Evolutionary conservation across 2,113 vertebrate genomes (phyloP).

Genomic region (Struthio camelus): DNA sequence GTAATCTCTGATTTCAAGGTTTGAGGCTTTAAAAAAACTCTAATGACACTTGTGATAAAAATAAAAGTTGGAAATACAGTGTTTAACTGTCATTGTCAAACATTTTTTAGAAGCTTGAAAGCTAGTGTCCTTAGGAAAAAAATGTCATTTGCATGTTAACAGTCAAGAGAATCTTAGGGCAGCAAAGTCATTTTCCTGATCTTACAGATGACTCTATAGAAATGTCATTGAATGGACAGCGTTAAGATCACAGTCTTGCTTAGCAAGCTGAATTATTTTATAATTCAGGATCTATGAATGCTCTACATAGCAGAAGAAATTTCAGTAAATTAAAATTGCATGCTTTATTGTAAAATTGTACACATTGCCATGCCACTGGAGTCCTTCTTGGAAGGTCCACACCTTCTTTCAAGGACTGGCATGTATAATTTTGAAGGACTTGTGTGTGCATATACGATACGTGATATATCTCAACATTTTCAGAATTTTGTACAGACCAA

Average conservation of each 20-base stretch:
- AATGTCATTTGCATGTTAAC: neutral
- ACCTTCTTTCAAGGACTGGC: neutral
- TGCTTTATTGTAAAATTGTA: neutral
- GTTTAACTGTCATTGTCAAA: neutral
- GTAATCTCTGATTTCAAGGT: neutral
- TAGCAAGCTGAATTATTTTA: neutral
- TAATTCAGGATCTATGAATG: neutral
- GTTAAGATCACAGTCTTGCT: neutral
- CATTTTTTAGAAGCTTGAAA: neutral
- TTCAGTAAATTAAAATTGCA: neutral
- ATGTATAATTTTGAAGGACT: neutral
- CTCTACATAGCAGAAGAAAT: neutral
- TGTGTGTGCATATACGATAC: neutral
- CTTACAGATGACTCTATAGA: neutral
- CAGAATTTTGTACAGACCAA: neutral
- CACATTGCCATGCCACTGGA: too few relatives aligned
- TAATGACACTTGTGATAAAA: neutral
- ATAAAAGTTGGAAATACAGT: neutral
- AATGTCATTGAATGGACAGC: neutral
- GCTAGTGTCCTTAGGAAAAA: neutral
- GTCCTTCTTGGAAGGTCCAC: neutral
- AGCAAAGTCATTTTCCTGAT: neutral
- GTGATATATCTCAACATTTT: neutral
- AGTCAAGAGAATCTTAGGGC: neutral
- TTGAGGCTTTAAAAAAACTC: neutral